Evolutionary conservation across 37 sponge, comb jelly and placozoan species (phyloP).

Genomic region (Diacarnus erythraeanus): DNA sequence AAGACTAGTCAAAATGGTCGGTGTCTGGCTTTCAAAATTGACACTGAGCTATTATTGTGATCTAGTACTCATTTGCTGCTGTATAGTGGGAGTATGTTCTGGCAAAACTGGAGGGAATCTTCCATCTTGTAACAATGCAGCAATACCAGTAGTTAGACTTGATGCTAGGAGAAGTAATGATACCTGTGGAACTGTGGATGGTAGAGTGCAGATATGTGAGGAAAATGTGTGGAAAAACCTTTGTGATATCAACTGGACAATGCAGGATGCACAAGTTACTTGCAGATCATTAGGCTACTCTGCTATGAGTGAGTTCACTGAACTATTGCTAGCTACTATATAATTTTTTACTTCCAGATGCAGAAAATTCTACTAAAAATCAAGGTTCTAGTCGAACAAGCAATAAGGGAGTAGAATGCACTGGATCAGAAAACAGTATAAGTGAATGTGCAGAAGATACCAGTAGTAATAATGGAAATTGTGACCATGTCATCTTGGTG

Average conservation of each 20-base stretch:
- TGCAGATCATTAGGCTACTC: slow-evolving; percentile 34
- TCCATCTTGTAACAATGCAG: too few relatives aligned
- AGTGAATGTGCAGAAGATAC: not conserved
- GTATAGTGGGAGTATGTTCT: too few relatives aligned
- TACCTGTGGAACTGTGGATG: not conserved
- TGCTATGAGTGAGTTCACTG: not conserved
- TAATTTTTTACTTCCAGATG: not conserved
- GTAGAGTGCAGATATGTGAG: slow-evolving; percentile 10
- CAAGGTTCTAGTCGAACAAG: not conserved
- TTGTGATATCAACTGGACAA: slow-evolving; percentile 39
- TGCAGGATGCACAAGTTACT: slow-evolving; percentile 12
- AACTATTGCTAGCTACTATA: not conserved
- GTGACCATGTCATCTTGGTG: not conserved
- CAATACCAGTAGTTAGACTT: too few relatives aligned
- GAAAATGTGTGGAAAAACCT: slow-evolving; percentile 3
- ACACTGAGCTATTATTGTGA: too few relatives aligned
- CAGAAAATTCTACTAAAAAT: not conserved
- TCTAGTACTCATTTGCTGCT: too few relatives aligned
- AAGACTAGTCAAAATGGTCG: too few relatives aligned
- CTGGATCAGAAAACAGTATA: not conserved
- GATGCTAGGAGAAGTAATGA: not conserved
- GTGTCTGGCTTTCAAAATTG: too few relatives aligned
- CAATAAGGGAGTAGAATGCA: not conserved
- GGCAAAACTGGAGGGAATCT: too few relatives aligned
- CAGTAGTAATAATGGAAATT: not conserved